Evolutionary conservation across 2,113 vertebrate genomes (phyloP).

Genomic region (Misgurnus mizolepis): DNA sequence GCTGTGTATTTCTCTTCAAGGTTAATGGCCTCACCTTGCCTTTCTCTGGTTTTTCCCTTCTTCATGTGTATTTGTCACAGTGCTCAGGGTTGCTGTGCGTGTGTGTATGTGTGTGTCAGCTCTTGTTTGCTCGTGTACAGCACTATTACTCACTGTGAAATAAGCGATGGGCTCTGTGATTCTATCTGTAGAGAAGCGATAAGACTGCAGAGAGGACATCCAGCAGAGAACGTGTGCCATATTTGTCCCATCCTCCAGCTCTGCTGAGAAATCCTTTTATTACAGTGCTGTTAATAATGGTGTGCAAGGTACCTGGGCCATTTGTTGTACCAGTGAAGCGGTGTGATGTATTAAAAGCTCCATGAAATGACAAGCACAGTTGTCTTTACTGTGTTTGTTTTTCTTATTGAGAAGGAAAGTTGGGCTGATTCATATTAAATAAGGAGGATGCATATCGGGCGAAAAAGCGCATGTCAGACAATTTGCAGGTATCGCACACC

Average conservation of each 20-base stretch:
- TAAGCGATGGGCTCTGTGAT: constrained; percentile 55
- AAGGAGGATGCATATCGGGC: too few relatives aligned
- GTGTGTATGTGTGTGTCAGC: constrained; percentile 2
- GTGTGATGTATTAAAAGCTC: neutral
- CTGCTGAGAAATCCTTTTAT: constrained; percentile 43
- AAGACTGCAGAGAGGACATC: constrained; percentile 41
- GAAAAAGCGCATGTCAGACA: too few relatives aligned
- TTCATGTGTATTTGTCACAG: constrained; percentile 45
- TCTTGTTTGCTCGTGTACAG: constrained; percentile 33
- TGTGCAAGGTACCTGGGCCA: neutral
- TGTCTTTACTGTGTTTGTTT: neutral
- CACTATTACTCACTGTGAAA: constrained; percentile 54
- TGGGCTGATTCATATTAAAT: neutral
- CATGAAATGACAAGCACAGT: constrained; percentile 2
- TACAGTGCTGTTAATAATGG: constrained; percentile 27
- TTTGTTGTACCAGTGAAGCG: constrained; percentile 30
- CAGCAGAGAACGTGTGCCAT: constrained; percentile 31
- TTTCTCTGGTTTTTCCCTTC: constrained; percentile 42
- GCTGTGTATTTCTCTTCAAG: constrained; percentile 53
- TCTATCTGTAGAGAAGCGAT: constrained; percentile 56
- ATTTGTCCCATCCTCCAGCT: constrained; percentile 16
- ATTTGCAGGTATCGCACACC: too few relatives aligned
- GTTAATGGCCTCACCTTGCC: constrained; percentile 56
- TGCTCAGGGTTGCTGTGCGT: constrained; percentile 6
- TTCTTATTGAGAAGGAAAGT: neutral